A percentile compares a stretch with the other conserved stretches of the same genome.
These are phyloP conservation scores for Cantharis rustica DNA, from an alignment of 2,888 invertebrate species.

Conservation along the genomic window DNA sequence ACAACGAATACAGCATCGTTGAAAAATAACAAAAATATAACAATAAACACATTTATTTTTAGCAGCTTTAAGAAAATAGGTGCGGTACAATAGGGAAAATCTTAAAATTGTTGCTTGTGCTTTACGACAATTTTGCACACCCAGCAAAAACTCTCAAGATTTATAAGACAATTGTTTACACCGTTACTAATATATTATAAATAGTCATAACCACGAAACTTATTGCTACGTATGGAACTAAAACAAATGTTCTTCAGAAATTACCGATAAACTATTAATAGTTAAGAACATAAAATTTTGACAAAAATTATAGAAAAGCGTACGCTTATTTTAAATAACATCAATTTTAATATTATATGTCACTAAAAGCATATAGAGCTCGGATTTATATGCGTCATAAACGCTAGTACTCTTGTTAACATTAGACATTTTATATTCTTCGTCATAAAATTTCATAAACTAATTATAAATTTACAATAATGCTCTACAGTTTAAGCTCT, in stretches of 20 bases:
- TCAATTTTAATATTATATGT: neutral
- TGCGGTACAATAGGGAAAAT: neutral
- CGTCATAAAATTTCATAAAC: neutral
- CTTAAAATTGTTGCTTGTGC: neutral
- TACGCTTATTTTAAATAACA: neutral
- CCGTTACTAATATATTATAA: neutral
- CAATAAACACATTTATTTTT: neutral
- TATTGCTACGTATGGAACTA: neutral
- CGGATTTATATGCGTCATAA: neutral
- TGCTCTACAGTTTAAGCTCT: neutral
- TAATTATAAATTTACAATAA: neutral
- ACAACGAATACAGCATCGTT: constrained; percentile 6
- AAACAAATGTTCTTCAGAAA: neutral
- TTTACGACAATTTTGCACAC: neutral
- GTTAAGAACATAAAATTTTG: neutral
- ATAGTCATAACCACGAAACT: neutral
- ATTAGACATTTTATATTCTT: neutral
- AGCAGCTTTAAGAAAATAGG: neutral
- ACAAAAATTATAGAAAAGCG: neutral
- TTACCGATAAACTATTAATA: neutral
- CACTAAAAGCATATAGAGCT: neutral
- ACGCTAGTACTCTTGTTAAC: neutral
- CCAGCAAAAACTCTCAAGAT: neutral
- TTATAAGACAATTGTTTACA: neutral
- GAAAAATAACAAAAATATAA: constrained; percentile 2